A percentile compares a stretch with the other conserved stretches of the same genome.
phyloP scores from a whole-genome alignment of 2,113 vertebrate species.

The Dunckerocampus dactyliophorus region DNA sequence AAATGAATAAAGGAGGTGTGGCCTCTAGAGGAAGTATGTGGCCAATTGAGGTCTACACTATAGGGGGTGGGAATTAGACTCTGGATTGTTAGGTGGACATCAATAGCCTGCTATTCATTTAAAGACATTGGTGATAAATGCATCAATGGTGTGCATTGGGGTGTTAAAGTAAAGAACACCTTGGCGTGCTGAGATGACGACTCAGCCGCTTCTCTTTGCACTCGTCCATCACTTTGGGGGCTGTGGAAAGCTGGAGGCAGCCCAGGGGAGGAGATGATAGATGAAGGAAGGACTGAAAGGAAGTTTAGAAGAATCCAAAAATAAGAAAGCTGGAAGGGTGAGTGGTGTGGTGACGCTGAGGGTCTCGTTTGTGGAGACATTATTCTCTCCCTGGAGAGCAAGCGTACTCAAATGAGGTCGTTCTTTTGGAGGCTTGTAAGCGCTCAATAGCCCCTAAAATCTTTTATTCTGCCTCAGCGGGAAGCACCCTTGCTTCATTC shows the following conservation, averaged over 20 bases:
- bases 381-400: constrained; percentile 13
- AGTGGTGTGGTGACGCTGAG: constrained; percentile 15
- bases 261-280: constrained; percentile 30
- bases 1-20: no score
- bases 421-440: constrained; percentile 19
- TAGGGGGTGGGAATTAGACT: background rate
- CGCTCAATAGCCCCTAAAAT: constrained; percentile 15
- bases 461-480: constrained; percentile 1
- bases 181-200: background rate
- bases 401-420: constrained; percentile 17
- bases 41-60: no score
- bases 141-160: background rate
- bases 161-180: constrained; percentile 10
- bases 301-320: constrained; percentile 48
- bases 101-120: background rate
- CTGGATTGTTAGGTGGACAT: background rate
- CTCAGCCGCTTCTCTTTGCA: constrained; percentile 16
- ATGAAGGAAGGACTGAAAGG: constrained; percentile 41
- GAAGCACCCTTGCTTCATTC: background rate
- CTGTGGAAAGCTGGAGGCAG: background rate
- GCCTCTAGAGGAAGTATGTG: no score
- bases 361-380: constrained; percentile 1
- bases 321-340: constrained; percentile 52
- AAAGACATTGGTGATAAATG: background rate
- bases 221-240: constrained; percentile 1